These are phyloP conservation scores for Parapristionchus giblindavisi DNA, from an alignment of 2,888 invertebrate genomes.

Conservation along the genomic window DNA sequence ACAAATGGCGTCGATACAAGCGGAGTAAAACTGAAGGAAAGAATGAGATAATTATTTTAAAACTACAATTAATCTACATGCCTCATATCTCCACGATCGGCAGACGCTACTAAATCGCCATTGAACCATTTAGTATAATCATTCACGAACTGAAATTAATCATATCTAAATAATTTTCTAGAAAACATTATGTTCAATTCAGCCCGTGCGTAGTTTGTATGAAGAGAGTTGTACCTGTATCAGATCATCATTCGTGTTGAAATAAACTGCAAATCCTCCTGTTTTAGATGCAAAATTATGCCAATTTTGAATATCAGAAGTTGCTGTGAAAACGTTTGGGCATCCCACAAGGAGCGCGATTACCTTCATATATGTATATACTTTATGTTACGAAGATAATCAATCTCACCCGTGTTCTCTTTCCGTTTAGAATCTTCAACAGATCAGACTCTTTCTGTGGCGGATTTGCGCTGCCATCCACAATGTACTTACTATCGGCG, in stretches of 20 bases:
- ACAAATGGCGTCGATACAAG: too few species aligned
- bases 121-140: too few species aligned
- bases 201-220: too few species aligned
- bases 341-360: conserved; percentile 24
- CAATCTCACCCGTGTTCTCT: not conserved
- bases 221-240: not conserved
- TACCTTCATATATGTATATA: not conserved
- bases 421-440: not conserved
- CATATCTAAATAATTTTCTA: too few species aligned
- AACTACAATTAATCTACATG: too few species aligned
- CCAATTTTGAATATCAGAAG: not conserved
- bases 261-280: conserved; percentile 24
- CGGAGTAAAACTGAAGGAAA: too few species aligned
- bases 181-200: too few species aligned
- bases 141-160: too few species aligned
- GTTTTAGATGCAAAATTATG: not conserved
- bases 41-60: too few species aligned
- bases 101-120: too few species aligned
- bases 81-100: too few species aligned
- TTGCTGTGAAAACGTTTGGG: not conserved
- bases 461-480: not conserved
- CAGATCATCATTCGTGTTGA: not conserved
- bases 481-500: not conserved
- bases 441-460: not conserved
- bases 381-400: not conserved